Evolutionary conservation across 2,113 vertebrate genomes (phyloP).

Genomic region (Seriola quinqueradiata): DNA sequence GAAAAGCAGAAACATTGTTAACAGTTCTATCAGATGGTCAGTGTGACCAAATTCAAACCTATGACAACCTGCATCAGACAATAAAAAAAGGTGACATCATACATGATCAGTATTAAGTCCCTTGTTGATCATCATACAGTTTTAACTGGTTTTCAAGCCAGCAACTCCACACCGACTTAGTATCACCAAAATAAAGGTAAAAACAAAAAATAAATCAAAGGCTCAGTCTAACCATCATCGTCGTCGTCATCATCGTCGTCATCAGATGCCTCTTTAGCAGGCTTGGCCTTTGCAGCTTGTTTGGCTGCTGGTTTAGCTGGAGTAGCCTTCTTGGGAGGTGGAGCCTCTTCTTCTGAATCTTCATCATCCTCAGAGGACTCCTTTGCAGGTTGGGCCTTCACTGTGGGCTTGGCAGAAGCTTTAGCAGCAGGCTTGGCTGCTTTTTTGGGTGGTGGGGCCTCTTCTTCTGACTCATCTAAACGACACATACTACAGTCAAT

Average conservation of each 20-base stretch:
- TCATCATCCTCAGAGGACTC: conserved; percentile 83
- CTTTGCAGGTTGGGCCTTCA: conserved; percentile 65
- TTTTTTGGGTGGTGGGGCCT: conserved; percentile 82
- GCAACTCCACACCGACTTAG: neutral
- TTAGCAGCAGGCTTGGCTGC: conserved; percentile 76
- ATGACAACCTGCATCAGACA: conserved; percentile 79
- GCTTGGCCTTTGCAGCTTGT: conserved; percentile 54
- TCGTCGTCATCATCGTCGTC: conserved; percentile 82
- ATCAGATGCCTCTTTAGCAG: conserved; percentile 79
- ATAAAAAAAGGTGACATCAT: conserved; percentile 79
- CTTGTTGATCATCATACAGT: conserved; percentile 85
- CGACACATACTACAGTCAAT: neutral
- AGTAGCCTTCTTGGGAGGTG: conserved; percentile 74
- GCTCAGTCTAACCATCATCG: conserved; percentile 26
- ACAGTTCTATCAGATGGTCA: accelerated
- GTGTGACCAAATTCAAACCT: neutral
- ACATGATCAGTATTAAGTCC: conserved; percentile 92
- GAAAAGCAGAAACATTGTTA: conserved; percentile 23
- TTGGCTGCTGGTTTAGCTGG: conserved; percentile 78
- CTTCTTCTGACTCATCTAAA: conserved; percentile 84
- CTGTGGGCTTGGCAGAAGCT: conserved; percentile 62
- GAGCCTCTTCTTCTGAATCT: conserved; percentile 82
- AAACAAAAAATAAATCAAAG: neutral
- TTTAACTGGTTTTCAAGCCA: neutral
- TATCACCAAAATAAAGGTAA: neutral